A percentile compares a stretch with the other conserved stretches of the same genome.
Conservation (phyloP, 2,797 vertebrate genomes). For the Tokudaia muenninki region DNA sequence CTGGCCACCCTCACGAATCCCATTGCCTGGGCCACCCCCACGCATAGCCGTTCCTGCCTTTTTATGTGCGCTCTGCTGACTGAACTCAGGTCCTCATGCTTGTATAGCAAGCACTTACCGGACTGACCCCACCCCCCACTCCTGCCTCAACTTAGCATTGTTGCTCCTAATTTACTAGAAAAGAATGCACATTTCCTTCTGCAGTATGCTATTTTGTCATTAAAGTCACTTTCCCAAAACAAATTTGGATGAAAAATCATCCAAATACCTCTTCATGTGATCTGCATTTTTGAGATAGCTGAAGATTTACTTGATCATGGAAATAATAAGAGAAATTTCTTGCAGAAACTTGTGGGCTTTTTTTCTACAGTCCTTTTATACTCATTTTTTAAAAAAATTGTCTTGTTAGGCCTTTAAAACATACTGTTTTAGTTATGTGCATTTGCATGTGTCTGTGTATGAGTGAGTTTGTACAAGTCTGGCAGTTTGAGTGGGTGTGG, state of each 20-base stretch:
- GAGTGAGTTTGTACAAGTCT: not conserved
- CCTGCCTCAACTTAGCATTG: not conserved
- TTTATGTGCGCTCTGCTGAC: not conserved
- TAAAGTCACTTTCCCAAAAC: slow-evolving; percentile 12
- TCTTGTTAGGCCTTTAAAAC: not conserved
- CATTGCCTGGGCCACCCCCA: too few relatives aligned
- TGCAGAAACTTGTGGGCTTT: not conserved
- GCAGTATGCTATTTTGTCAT: not conserved
- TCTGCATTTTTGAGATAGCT: slow-evolving; percentile 53
- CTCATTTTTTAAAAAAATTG: not conserved
- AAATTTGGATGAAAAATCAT: not conserved
- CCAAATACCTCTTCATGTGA: not conserved
- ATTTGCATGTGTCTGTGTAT: not conserved
- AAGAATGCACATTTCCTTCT: slow-evolving; percentile 24
- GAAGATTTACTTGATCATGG: not conserved
- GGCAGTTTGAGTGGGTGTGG: not conserved
- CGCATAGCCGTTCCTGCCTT: not conserved
- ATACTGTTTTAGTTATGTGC: not conserved
- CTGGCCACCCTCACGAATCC: not conserved
- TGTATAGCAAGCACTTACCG: not conserved
- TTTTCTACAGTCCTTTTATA: not conserved
- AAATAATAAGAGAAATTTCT: not conserved
- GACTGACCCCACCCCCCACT: not conserved
- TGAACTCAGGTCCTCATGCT: not conserved
- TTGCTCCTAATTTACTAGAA: not conserved